phyloP scores from a whole-genome alignment of 1,140 invertebrate species.

The Drosophila setifemur region DNA sequence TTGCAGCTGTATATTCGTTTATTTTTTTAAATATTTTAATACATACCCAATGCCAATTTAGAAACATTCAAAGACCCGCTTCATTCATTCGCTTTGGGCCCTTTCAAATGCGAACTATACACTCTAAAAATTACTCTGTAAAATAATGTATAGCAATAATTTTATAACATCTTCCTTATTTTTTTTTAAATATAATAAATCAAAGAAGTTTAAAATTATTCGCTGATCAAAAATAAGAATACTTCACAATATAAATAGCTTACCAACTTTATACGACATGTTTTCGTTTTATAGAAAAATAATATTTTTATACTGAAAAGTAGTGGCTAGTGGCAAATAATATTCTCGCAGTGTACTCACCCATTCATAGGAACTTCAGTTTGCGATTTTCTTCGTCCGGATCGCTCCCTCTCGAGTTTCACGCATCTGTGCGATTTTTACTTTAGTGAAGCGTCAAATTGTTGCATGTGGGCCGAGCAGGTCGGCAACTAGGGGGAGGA shows the following conservation, averaged over 20 bases:
- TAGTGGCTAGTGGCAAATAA: too few species aligned
- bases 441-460: constrained; percentile 72
- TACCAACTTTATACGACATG: too few species aligned
- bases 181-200: too few species aligned
- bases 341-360: constrained; percentile 4
- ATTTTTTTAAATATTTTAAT: constrained; percentile 6
- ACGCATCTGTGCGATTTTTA: constrained; percentile 71
- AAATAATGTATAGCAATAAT: too few species aligned
- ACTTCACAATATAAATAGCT: too few species aligned
- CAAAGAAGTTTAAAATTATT: too few species aligned
- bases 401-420: constrained; percentile 20
- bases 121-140: not conserved
- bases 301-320: too few species aligned
- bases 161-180: too few species aligned
- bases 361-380: constrained; percentile 26
- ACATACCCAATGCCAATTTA: constrained; percentile 9
- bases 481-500: constrained; percentile 15
- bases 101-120: too few species aligned
- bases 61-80: constrained; percentile 13
- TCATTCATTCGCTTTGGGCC: constrained; percentile 17
- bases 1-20: not conserved
- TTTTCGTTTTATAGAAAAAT: too few species aligned
- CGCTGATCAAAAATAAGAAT: too few species aligned
- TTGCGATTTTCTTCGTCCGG: constrained; percentile 14
- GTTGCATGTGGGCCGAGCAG: constrained; percentile 63